Percentiles rank a stretch among this genome's conserved stretches.
These are phyloP conservation scores for Ramphastos sulfuratus DNA, from an alignment of 2,113 vertebrate genomes.

Conservation along the genomic window DNA sequence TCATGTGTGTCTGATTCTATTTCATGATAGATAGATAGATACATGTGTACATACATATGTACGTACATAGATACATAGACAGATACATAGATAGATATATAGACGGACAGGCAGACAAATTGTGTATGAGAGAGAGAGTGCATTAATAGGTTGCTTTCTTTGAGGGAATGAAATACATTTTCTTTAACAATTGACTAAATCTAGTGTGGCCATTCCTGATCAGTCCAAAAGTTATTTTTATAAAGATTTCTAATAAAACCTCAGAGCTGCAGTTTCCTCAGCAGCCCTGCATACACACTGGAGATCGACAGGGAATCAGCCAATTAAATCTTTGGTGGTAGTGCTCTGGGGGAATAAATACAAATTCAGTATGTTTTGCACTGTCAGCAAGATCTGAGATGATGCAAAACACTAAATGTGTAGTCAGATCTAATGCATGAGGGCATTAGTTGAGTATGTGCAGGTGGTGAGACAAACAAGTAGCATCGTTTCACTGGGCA, in stretches of 20 bases:
- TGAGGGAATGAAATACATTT: neutral
- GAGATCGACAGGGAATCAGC: neutral
- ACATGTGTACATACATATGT: neutral
- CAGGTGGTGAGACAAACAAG: conserved; percentile 9
- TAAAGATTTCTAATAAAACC: neutral
- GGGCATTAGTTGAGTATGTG: neutral
- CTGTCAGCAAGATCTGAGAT: conserved; percentile 7
- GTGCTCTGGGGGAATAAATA: conserved; percentile 1
- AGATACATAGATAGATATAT: no score
- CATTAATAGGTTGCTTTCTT: neutral
- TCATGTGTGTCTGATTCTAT: neutral
- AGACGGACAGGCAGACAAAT: neutral
- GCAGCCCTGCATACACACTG: neutral
- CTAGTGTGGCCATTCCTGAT: neutral
- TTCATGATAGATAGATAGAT: neutral
- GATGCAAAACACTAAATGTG: neutral
- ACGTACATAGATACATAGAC: neutral
- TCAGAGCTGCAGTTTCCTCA: neutral
- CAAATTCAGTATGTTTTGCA: neutral
- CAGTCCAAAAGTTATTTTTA: neutral
- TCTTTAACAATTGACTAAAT: neutral
- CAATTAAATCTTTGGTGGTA: neutral
- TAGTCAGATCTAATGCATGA: neutral
- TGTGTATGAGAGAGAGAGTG: no score
- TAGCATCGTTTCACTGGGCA: neutral